These are phyloP conservation scores for Tragelaphus strepsiceros DNA, from an alignment of 2,113 vertebrate species.

Conservation along the genomic window DNA sequence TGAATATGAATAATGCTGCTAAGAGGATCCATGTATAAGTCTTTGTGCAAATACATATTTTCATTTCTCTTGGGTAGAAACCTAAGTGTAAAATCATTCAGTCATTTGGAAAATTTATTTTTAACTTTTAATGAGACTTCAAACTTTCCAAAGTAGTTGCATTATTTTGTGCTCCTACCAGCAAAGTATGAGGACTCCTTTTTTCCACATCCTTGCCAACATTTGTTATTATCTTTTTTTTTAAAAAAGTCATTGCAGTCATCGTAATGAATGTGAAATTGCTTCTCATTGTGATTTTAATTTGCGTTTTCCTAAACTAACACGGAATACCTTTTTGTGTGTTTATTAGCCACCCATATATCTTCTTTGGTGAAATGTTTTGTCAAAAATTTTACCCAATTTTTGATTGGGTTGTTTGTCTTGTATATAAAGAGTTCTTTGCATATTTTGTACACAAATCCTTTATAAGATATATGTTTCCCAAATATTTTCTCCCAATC, in stretches of 20 bases:
- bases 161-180: background rate
- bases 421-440: background rate
- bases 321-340: background rate
- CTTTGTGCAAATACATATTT: background rate
- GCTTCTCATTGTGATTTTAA: background rate
- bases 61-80: background rate
- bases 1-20: background rate
- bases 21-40: background rate
- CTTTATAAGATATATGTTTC: background rate
- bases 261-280: background rate
- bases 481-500: background rate
- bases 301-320: background rate
- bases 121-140: background rate
- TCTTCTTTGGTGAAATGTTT: background rate
- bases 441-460: background rate
- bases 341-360: background rate
- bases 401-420: background rate
- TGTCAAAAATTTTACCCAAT: background rate
- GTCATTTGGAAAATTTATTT: background rate
- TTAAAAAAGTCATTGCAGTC: background rate
- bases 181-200: background rate
- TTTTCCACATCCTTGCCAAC: background rate
- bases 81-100: background rate
- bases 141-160: background rate
- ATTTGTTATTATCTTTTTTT: background rate